Evolutionary conservation across 1,140 invertebrate species (phyloP).

Genomic region (Nixonia krombeini): DNA sequence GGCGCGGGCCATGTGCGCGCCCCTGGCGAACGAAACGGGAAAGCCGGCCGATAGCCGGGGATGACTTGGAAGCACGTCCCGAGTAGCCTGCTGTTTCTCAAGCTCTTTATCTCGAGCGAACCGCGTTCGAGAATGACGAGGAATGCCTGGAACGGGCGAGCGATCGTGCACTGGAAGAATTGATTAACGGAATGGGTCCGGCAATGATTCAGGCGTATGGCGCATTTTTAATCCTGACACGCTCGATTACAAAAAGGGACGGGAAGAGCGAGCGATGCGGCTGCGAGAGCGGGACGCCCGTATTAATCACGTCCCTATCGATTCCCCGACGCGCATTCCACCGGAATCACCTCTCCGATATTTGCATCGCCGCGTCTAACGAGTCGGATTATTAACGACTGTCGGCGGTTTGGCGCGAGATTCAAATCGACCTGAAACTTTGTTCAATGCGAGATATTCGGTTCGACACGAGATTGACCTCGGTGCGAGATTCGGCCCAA

Average conservation of each 20-base stretch:
- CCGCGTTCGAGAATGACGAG: conserved; percentile 60
- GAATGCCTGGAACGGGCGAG: conserved; percentile 46
- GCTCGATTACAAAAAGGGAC: conserved; percentile 42
- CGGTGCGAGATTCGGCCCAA: too few relatives aligned
- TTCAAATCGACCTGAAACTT: too few relatives aligned
- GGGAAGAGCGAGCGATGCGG: conserved; percentile 36
- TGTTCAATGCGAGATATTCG: too few relatives aligned
- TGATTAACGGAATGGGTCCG: conserved; percentile 48
- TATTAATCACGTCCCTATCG: too few relatives aligned
- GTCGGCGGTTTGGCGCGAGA: too few relatives aligned
- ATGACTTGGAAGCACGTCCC: conserved; percentile 47
- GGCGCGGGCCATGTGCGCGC: conserved; percentile 64
- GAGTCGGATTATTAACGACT: too few relatives aligned
- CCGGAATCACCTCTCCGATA: too few relatives aligned
- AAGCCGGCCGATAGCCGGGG: conserved; percentile 44
- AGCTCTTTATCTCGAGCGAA: conserved; percentile 51
- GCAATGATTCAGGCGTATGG: conserved; percentile 44
- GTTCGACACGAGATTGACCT: too few relatives aligned
- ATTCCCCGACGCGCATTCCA: too few relatives aligned
- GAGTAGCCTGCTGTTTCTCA: conserved; percentile 65
- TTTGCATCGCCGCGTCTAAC: too few relatives aligned
- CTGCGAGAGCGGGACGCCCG: too few relatives aligned
- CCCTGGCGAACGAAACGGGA: conserved; percentile 54
- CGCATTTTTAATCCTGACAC: conserved; percentile 48
- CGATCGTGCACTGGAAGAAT: too few relatives aligned